These are phyloP conservation scores for Limanda limanda DNA, from an alignment of 2,113 vertebrate species.

Conservation along the genomic window DNA sequence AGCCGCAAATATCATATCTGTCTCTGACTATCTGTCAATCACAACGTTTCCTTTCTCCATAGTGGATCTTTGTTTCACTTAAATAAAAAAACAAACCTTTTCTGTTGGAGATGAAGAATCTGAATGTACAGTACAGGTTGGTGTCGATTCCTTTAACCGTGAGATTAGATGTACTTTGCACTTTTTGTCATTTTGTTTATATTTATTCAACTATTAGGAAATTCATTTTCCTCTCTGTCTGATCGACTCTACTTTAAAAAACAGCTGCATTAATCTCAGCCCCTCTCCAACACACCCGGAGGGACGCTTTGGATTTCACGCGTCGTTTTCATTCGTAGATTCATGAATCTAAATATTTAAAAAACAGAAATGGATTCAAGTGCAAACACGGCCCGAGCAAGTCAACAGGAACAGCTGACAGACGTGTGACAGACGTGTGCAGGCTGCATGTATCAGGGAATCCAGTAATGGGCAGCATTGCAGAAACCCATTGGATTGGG, in stretches of 20 bases:
- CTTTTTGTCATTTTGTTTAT: conserved; percentile 69
- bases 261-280: too few species aligned
- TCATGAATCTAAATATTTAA: conserved; percentile 52
- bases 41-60: conserved; percentile 42
- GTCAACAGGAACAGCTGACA: not conserved
- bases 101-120: conserved; percentile 82
- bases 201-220: conserved; percentile 46
- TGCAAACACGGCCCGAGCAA: too few species aligned
- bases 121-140: conserved; percentile 83
- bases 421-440: not conserved
- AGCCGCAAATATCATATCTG: conserved; percentile 31
- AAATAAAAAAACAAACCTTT: conserved; percentile 66
- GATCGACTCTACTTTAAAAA: conserved; percentile 44
- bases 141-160: conserved; percentile 73
- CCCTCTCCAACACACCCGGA: too few species aligned
- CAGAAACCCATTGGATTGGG: conserved; percentile 77
- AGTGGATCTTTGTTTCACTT: conserved; percentile 36
- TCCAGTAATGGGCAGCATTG: conserved; percentile 63
- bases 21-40: conserved; percentile 20
- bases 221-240: conserved; percentile 42
- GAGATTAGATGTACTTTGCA: conserved; percentile 81
- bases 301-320: conserved; percentile 49
- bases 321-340: conserved; percentile 45
- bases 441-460: conserved; percentile 31
- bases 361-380: not conserved